Evolutionary conservation across 2,888 invertebrate species (phyloP), one percentile per base, ranked within the genome.

Genomic region (Erannis defoliaria): DNA sequence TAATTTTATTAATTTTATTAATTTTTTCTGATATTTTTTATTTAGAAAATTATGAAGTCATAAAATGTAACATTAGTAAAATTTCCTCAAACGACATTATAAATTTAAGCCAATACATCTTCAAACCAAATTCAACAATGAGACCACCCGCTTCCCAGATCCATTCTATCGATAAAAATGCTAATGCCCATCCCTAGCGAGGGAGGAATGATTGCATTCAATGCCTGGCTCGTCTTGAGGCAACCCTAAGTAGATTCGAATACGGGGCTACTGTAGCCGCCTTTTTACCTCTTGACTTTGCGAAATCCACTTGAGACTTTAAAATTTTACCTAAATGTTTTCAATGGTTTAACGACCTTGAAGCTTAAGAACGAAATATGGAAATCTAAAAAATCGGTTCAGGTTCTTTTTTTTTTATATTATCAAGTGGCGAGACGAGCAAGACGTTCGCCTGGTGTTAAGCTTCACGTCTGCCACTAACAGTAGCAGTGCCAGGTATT

Each of bases 131-230:
- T 51, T 61, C 55, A 51, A 37, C 58, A 55, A 62, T 57, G 56
- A 62, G 48, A 51, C 53, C 56, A 31, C 65, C 68, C 50, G 70
- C 70, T 74, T 73, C 73, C 71, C 71, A 72, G 74, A 82, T 82
- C 84, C 80, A 77, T 78, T 74, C 73, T 84, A 85, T 90, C 90
- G 87, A 90, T 90, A 90, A 89, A 89, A 87, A 88, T 90, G 89
- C 88, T 84, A 89, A 89, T 88, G 76, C 76, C 75, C 84, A 82
- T 84, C 85, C 84, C 87, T 86, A 75, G 71, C 75, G 76, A 80
- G 78, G 77, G 76, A 74, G 73, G 80, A 81, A 82, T 86, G 89
- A 89, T 89, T 88, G 88, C 87, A 85, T 88, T 84, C 80, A 80
- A 77, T 80, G 81, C 82, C 77, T 71, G 68, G 77, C 77, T 74